Evolutionary conservation across 2,797 vertebrate species (phyloP).

Genomic region (Bovichtus diacanthus): DNA sequence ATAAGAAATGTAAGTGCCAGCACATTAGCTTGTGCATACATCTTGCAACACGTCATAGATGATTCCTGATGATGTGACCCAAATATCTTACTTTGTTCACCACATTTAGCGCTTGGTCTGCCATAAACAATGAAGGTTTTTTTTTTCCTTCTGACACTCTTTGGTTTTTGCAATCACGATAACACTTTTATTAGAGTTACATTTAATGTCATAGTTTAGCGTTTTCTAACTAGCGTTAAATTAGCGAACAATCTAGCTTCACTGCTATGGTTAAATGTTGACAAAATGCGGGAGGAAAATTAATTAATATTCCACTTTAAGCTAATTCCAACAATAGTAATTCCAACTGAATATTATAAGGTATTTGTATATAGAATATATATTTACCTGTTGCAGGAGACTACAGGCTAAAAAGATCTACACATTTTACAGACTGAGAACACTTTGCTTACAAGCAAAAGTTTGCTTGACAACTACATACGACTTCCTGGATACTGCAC

Average conservation of each 20-base stretch:
- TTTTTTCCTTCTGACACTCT: too few relatives aligned
- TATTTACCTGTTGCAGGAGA: slow-evolving; percentile 22
- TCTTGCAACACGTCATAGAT: too few relatives aligned
- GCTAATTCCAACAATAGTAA: neutral
- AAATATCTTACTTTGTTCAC: too few relatives aligned
- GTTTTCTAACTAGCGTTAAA: neutral
- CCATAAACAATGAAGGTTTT: too few relatives aligned
- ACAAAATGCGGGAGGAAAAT: neutral
- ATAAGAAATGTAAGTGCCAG: too few relatives aligned
- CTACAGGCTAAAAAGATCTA: neutral
- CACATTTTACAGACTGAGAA: slow-evolving; percentile 30
- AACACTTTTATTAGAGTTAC: too few relatives aligned
- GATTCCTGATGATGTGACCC: too few relatives aligned
- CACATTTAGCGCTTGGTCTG: too few relatives aligned
- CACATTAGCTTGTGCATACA: too few relatives aligned
- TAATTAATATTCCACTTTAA: neutral
- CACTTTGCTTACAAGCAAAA: slow-evolving; percentile 44
- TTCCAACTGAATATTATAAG: neutral
- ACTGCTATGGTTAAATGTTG: neutral
- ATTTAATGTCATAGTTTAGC: too few relatives aligned
- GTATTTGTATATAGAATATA: neutral
- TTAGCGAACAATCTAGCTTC: neutral
- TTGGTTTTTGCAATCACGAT: too few relatives aligned
- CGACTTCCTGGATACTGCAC: slow-evolving; percentile 85
- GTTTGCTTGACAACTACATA: slow-evolving; percentile 84